Evolutionary conservation across 2,888 invertebrate genomes (phyloP).

Genomic region (Helicoverpa assulta): DNA sequence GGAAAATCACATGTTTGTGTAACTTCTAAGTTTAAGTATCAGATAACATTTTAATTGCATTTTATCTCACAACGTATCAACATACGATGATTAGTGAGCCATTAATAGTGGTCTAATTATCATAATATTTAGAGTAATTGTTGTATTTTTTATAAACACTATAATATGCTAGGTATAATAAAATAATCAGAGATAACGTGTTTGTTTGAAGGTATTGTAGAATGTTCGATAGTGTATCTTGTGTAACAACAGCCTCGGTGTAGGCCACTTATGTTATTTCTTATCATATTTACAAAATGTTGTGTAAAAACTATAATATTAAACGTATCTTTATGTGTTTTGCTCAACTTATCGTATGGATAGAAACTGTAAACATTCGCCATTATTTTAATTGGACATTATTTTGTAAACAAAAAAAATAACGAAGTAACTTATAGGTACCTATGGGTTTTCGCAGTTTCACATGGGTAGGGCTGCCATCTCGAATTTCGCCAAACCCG

Average conservation of each 20-base stretch:
- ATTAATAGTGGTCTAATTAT: background rate
- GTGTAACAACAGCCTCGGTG: background rate
- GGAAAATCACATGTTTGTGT: no score
- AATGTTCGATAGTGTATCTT: background rate
- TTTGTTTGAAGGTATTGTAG: background rate
- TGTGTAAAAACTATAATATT: background rate
- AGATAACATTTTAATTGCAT: background rate
- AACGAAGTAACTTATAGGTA: no score
- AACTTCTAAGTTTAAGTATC: background rate
- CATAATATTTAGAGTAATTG: conserved; percentile 2
- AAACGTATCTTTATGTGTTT: no score
- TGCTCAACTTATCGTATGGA: no score
- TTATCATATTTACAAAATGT: background rate
- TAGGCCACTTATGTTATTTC: background rate
- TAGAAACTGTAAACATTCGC: no score
- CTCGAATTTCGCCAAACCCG: no score
- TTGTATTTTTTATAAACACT: conserved; percentile 2
- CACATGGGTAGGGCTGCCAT: no score
- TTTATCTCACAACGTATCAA: background rate
- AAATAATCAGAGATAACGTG: background rate
- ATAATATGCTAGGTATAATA: background rate
- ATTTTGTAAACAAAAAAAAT: no score
- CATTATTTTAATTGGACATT: no score
- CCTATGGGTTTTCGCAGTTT: no score
- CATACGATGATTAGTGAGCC: background rate